Conservation (phyloP, 2,113 vertebrate genomes). For the Grallaria varia region DNA sequence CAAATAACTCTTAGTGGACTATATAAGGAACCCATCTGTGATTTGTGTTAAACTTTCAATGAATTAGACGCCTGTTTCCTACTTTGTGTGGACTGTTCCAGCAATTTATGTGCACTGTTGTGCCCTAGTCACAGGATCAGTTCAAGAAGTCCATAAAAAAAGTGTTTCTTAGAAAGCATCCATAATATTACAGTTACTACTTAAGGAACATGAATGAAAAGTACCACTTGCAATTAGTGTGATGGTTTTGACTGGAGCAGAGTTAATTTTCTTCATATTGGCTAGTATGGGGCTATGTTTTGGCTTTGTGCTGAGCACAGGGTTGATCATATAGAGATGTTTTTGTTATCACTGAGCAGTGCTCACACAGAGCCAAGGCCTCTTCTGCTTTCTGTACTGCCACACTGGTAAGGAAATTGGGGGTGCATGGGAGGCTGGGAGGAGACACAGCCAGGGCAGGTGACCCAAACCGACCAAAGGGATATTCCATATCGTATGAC, state of each 20-base stretch:
- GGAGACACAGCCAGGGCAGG: neutral
- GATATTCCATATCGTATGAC: neutral
- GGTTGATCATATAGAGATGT: neutral
- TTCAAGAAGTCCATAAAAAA: neutral
- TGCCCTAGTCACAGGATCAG: neutral
- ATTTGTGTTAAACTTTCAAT: neutral
- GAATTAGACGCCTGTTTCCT: neutral
- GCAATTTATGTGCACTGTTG: neutral
- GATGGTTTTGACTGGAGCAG: neutral
- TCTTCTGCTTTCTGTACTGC: neutral
- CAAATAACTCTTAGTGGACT: neutral
- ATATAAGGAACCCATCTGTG: neutral
- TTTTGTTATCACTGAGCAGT: neutral
- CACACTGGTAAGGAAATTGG: neutral
- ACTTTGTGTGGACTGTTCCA: neutral
- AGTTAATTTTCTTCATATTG: neutral
- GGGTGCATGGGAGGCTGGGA: rapidly evolving
- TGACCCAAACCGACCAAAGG: neutral
- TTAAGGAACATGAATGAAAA: neutral
- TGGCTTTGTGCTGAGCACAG: neutral
- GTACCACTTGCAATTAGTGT: neutral
- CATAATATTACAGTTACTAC: neutral
- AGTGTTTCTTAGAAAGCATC: neutral
- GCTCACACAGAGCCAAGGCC: neutral
- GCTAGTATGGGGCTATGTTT: neutral